phyloP scores from a whole-genome alignment of 2,888 invertebrate species.

The Rhopalosiphum nymphaeae region DNA sequence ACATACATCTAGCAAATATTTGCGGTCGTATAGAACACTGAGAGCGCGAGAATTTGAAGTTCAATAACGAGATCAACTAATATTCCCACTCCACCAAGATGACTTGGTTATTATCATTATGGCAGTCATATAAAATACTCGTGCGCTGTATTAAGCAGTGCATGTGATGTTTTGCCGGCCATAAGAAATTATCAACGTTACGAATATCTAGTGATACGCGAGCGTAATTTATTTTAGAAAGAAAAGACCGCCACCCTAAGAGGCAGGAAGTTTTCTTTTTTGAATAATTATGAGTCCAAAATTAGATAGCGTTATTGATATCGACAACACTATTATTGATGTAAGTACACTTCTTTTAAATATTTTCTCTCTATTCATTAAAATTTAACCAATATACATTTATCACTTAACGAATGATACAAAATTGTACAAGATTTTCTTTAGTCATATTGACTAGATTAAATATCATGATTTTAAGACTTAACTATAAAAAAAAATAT shows the following conservation, averaged over 20 bases:
- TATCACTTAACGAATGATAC: background rate
- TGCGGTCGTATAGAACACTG: background rate
- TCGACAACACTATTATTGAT: conserved; percentile 13
- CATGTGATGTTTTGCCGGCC: conserved; percentile 56
- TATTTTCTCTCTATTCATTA: background rate
- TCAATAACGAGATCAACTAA: conserved; percentile 50
- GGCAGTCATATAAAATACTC: conserved; percentile 32
- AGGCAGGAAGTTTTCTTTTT: conserved; percentile 62
- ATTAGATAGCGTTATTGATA: conserved; percentile 49
- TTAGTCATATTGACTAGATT: background rate
- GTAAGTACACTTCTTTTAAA: conserved; percentile 44
- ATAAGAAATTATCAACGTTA: conserved; percentile 24
- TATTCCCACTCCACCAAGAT: conserved; percentile 18
- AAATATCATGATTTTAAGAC: background rate
- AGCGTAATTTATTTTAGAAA: conserved; percentile 50
- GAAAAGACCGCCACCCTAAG: conserved; percentile 15
- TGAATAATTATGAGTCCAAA: conserved; percentile 56
- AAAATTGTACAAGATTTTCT: background rate
- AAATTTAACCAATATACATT: no score
- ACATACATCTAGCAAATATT: background rate
- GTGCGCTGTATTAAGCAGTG: background rate
- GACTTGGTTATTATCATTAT: background rate
- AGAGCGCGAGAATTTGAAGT: conserved; percentile 45
- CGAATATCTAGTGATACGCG: conserved; percentile 34
- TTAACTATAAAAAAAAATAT: background rate